A percentile compares a stretch with the other conserved stretches of the same genome.
phyloP scores from a whole-genome alignment of 2,797 vertebrate species.

The Malurus splendens region DNA sequence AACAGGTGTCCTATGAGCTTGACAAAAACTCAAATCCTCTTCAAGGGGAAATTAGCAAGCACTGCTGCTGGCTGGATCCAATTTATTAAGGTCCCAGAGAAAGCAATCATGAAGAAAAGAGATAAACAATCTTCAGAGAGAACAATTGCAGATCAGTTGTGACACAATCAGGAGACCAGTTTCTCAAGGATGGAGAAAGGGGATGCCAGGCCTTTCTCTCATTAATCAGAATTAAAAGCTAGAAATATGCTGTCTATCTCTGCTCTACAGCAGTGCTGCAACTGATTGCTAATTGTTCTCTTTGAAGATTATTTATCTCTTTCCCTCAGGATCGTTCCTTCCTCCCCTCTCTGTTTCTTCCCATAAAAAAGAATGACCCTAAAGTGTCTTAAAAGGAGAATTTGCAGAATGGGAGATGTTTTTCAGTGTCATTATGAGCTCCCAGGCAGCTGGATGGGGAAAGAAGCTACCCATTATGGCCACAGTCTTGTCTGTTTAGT shows the following conservation, averaged over 20 bases:
- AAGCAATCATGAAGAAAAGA: conserved; percentile 34
- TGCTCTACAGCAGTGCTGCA: background rate
- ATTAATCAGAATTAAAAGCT: conserved; percentile 54
- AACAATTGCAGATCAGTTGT: conserved; percentile 46
- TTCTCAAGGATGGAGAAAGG: conserved; percentile 11
- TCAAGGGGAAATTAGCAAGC: conserved; percentile 14
- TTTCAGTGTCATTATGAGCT: background rate
- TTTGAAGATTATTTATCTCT: conserved; percentile 57
- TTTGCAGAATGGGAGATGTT: background rate
- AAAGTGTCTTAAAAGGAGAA: conserved; percentile 30
- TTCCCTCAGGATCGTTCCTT: background rate
- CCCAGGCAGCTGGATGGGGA: background rate
- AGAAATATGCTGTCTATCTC: conserved; percentile 38
- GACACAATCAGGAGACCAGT: conserved; percentile 40
- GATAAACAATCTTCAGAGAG: conserved; percentile 54
- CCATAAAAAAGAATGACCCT: conserved; percentile 37
- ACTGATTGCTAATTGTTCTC: conserved; percentile 57
- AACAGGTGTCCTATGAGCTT: background rate
- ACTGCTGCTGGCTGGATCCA: background rate
- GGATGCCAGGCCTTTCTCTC: background rate
- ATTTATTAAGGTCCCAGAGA: conserved; percentile 41
- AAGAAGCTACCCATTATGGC: background rate
- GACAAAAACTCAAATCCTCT: conserved; percentile 26
- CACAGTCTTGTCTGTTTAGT: background rate
- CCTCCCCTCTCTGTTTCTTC: background rate